Percentiles rank a stretch among this genome's conserved stretches.
Evolutionary conservation across 2,888 invertebrate species (phyloP).

Genomic region (Oscheius sp.): DNA sequence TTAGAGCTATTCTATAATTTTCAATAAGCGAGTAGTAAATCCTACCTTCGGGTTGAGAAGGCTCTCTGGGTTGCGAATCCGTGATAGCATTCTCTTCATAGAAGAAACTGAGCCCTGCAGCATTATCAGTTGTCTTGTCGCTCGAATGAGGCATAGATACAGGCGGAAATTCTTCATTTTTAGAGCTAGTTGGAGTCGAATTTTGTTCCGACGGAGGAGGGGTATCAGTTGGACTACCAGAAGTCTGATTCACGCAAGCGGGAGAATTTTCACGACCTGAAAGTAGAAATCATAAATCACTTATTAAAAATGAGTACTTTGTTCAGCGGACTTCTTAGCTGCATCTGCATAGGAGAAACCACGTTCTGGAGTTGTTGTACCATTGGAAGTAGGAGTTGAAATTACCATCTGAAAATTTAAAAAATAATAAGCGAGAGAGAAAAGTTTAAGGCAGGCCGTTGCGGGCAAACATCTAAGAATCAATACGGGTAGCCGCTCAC

Average conservation of each 20-base stretch:
- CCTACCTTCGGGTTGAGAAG: background rate
- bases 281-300: background rate
- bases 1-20: too few relatives aligned
- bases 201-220: background rate
- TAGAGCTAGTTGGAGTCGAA: background rate
- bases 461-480: constrained; percentile 16
- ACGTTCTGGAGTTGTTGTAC: constrained; percentile 6
- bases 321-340: constrained; percentile 39
- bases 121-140: background rate
- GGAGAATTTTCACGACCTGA: constrained; percentile 30
- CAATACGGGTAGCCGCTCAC: constrained; percentile 6
- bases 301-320: constrained; percentile 2
- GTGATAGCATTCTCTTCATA: constrained; percentile 18
- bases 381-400: background rate
- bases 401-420: constrained; percentile 20
- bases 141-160: background rate
- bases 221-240: background rate
- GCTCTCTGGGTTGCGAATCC: background rate
- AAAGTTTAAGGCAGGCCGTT: background rate
- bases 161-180: background rate
- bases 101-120: constrained; percentile 22
- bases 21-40: background rate
- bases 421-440: background rate
- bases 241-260: background rate
- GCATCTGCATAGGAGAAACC: constrained; percentile 45